Evolutionary conservation across 2,888 invertebrate species (phyloP).

Genomic region (Eupithecia centaureata): DNA sequence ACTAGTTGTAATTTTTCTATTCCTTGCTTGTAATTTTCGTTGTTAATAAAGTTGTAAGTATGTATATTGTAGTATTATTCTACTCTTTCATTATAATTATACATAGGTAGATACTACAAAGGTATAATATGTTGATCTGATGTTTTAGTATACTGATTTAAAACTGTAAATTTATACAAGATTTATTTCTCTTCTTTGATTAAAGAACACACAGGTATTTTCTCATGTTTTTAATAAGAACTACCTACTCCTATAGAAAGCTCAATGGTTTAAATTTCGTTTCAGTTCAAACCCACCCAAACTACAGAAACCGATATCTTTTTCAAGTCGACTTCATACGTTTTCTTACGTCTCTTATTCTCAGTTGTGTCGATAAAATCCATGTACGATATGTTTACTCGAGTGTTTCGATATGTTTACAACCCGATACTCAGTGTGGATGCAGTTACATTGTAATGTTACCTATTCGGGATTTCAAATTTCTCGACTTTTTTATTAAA

Average conservation of each 20-base stretch:
- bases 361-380: slow-evolving; percentile 13
- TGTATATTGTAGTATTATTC: too few relatives aligned
- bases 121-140: too few relatives aligned
- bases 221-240: too few relatives aligned
- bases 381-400: slow-evolving; percentile 27
- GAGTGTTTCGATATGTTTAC: slow-evolving; percentile 25
- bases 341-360: slow-evolving; percentile 8
- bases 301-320: not conserved
- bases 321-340: slow-evolving; percentile 4
- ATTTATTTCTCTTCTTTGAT: too few relatives aligned
- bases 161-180: too few relatives aligned
- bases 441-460: slow-evolving; percentile 18
- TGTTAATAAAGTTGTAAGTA: too few relatives aligned
- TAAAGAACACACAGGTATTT: too few relatives aligned
- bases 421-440: slow-evolving; percentile 9
- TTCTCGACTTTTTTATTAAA: not conserved
- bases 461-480: not conserved
- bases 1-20: too few relatives aligned
- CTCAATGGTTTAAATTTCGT: not conserved
- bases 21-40: too few relatives aligned
- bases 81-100: too few relatives aligned
- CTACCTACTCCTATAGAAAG: not conserved
- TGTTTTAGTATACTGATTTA: too few relatives aligned
- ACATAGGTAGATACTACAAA: too few relatives aligned
- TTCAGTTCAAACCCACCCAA: not conserved